Conservation (phyloP, 2,113 vertebrate genomes). For the Spilogale gracilis region DNA sequence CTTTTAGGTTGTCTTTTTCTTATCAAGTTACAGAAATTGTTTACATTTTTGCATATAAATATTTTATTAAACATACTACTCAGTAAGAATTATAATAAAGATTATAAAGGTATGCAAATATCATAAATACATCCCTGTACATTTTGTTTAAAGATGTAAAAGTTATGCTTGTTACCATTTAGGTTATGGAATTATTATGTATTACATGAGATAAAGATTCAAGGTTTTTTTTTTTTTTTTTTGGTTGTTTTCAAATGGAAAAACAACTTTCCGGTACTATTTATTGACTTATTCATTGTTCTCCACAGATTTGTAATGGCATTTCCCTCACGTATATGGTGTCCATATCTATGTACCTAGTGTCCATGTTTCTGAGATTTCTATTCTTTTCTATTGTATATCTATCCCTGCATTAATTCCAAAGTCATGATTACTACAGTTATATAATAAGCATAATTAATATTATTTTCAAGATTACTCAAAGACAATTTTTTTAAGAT, state of each 20-base stretch:
- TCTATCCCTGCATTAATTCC: neutral
- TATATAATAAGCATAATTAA: neutral
- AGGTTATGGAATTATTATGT: neutral
- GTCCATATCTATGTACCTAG: neutral
- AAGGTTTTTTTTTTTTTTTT: neutral
- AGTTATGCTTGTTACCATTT: neutral
- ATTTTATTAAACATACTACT: neutral
- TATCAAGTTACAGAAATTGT: neutral
- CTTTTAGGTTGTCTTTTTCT: neutral
- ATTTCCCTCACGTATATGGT: neutral
- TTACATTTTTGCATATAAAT: neutral
- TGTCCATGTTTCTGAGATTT: neutral
- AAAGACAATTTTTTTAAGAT: neutral
- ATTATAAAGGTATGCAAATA: neutral
- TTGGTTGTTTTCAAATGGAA: neutral
- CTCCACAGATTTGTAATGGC: neutral
- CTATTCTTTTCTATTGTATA: neutral
- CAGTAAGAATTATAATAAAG: neutral
- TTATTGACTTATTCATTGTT: neutral
- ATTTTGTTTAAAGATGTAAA: neutral
- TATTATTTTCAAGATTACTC: neutral
- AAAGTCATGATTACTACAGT: neutral
- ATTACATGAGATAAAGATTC: neutral
- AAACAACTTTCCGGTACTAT: neutral
- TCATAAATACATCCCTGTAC: neutral